These are phyloP conservation scores for Clarias magur DNA, from an alignment of 2,113 vertebrate genomes.

Conservation along the genomic window DNA sequence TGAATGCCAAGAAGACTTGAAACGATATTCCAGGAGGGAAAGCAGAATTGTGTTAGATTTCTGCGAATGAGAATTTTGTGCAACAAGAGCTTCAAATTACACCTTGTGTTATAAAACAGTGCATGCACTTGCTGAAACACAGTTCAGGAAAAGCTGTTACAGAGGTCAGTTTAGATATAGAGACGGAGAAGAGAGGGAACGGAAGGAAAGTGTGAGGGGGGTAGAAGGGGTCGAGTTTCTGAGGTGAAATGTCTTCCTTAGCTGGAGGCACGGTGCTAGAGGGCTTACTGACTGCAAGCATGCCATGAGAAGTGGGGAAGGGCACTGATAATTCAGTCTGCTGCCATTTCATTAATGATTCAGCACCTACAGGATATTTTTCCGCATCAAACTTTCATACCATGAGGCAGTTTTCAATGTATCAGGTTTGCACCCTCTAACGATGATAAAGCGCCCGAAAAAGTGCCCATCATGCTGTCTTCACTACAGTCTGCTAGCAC, in stretches of 20 bases:
- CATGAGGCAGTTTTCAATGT: slow-evolving; percentile 59
- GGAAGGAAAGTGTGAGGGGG: not conserved
- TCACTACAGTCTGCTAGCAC: slow-evolving; percentile 39
- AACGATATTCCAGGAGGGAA: slow-evolving; percentile 12
- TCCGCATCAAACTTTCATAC: slow-evolving; percentile 69
- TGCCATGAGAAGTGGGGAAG: slow-evolving; percentile 29
- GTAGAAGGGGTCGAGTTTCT: not conserved
- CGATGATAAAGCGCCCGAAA: slow-evolving; percentile 52
- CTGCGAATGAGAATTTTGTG: not conserved
- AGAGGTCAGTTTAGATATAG: slow-evolving; percentile 12
- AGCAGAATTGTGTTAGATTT: not conserved
- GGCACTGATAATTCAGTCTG: slow-evolving; percentile 54
- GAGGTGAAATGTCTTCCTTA: slow-evolving; percentile 33
- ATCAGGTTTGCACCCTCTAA: slow-evolving; percentile 43
- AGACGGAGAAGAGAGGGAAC: not conserved
- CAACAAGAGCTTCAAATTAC: slow-evolving; percentile 26
- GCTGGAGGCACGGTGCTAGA: slow-evolving; percentile 1
- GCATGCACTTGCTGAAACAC: not conserved
- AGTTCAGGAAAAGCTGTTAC: not conserved
- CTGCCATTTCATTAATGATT: slow-evolving; percentile 67
- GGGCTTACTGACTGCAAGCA: slow-evolving; percentile 36
- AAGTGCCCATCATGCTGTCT: slow-evolving; percentile 40
- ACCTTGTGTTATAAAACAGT: not conserved
- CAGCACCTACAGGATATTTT: slow-evolving; percentile 70
- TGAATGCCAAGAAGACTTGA: slow-evolving; percentile 60